Conservation (phyloP, 2,888 invertebrate genomes). For the Ischnura elegans region DNA sequence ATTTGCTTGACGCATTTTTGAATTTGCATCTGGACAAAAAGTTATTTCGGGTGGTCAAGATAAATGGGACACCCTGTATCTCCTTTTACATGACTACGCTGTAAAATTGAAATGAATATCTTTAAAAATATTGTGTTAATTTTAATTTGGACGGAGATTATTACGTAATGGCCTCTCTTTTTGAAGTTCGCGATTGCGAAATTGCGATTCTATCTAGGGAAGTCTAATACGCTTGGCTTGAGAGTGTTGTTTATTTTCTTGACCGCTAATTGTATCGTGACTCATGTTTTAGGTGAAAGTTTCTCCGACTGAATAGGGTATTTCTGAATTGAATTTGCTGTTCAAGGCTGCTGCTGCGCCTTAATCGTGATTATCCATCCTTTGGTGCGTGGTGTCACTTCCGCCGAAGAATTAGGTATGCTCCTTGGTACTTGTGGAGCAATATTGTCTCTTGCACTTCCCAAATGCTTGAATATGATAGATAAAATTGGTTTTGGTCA, state of each 20-base stretch:
- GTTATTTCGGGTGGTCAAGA: too few relatives aligned
- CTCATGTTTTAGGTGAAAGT: not conserved
- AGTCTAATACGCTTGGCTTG: not conserved
- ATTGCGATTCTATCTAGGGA: not conserved
- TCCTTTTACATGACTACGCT: too few relatives aligned
- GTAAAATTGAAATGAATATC: too few relatives aligned
- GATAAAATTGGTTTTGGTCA: too few relatives aligned
- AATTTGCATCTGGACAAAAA: too few relatives aligned
- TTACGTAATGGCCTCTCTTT: too few relatives aligned
- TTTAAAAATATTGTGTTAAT: too few relatives aligned
- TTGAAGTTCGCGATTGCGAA: not conserved
- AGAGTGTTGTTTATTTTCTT: not conserved
- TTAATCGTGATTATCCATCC: not conserved
- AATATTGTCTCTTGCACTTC: not conserved
- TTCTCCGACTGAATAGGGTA: not conserved
- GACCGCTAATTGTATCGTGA: not conserved
- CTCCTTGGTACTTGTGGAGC: not conserved
- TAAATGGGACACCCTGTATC: too few relatives aligned
- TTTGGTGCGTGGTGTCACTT: not conserved
- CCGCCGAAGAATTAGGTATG: not conserved
- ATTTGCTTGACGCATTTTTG: too few relatives aligned
- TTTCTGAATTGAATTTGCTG: not conserved
- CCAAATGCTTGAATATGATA: too few relatives aligned
- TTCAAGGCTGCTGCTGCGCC: not conserved
- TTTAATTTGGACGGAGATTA: too few relatives aligned